Evolutionary conservation across 1,140 invertebrate genomes (phyloP), one percentile per base, ranked within the genome.

Genomic region (Theocolax elegans): DNA sequence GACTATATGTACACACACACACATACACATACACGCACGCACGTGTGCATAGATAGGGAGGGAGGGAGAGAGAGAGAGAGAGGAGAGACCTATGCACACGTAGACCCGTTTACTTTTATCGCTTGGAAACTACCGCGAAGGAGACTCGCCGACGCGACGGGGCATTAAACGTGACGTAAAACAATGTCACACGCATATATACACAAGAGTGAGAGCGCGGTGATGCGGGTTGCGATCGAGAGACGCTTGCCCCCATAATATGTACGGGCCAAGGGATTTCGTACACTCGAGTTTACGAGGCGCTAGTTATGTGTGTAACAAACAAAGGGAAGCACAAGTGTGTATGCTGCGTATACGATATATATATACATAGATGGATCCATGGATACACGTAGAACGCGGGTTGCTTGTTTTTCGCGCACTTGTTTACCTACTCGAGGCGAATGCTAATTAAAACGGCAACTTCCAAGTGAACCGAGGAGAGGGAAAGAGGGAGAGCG

Each of bases 371-470:
- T n/a, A n/a, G n/a, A n/a, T n/a, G n/a, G n/a, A n/a, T n/a, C n/a
- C n/a, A n/a, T n/a, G n/a, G n/a, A n/a, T n/a, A n/a, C n/a, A n/a
- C n/a, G n/a, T n/a, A n/a, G n/a, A n/a, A n/a, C 10, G 12, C 44
- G 40, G 59, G 31, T 17, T 51, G 46, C 31, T 64, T 64, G 48
- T 64, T 64, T 64, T 64, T 64, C 58, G 15, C 38, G 58, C 25
- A 29, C 13, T 3, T 9, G 27, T 4, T 13, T 23, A 40, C 46
- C 19, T 0, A 17, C 27, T n/a, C n/a, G n/a, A n/a, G n/a, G n/a
- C n/a, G n/a, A n/a, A n/a, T n/a, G n/a, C n/a, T n/a, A n/a, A n/a
- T n/a, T n/a, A n/a, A n/a, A n/a, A n/a, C n/a, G n/a, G n/a, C n/a
- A n/a, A n/a, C n/a, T n/a, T n/a, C n/a, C n/a, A n/a, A n/a, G n/a